These are phyloP conservation scores for Alca torda DNA, from an alignment of 2,797 vertebrate genomes.

Conservation along the genomic window DNA sequence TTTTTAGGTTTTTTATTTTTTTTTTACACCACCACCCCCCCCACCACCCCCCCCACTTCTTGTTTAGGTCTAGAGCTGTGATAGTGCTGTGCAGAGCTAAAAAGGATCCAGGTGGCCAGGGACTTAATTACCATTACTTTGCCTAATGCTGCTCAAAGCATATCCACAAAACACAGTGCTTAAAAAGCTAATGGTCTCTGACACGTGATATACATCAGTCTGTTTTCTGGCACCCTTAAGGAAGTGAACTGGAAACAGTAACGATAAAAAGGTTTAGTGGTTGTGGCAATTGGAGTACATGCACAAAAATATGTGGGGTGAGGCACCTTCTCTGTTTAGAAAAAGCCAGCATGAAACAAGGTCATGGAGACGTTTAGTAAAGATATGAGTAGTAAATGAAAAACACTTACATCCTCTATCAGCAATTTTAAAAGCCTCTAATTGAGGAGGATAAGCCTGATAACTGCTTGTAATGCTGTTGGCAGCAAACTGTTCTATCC, in stretches of 20 bases:
- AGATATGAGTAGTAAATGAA: neutral
- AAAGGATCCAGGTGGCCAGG: neutral
- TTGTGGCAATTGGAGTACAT: neutral
- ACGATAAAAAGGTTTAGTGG: neutral
- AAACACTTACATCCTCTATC: neutral
- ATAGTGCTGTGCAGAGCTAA: neutral
- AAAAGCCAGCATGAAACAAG: neutral
- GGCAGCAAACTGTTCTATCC: constrained; percentile 1
- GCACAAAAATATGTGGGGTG: neutral
- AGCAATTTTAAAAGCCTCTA: constrained; percentile 28
- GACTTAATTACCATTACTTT: neutral
- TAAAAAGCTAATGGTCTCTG: neutral
- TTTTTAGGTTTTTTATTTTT: neutral
- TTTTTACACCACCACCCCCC: no score
- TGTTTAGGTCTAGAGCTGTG: neutral
- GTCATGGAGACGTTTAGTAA: neutral
- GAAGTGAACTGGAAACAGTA: neutral
- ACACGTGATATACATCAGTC: neutral
- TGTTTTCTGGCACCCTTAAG: neutral
- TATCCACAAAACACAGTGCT: neutral
- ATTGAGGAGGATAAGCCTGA: constrained; percentile 17
- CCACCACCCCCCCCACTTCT: rapidly evolving
- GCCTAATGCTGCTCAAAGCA: neutral
- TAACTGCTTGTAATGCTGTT: constrained; percentile 48
- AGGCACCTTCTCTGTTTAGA: neutral